These are phyloP conservation scores for Corynorhinus townsendii DNA, from an alignment of 2,113 vertebrate species.

Conservation along the genomic window DNA sequence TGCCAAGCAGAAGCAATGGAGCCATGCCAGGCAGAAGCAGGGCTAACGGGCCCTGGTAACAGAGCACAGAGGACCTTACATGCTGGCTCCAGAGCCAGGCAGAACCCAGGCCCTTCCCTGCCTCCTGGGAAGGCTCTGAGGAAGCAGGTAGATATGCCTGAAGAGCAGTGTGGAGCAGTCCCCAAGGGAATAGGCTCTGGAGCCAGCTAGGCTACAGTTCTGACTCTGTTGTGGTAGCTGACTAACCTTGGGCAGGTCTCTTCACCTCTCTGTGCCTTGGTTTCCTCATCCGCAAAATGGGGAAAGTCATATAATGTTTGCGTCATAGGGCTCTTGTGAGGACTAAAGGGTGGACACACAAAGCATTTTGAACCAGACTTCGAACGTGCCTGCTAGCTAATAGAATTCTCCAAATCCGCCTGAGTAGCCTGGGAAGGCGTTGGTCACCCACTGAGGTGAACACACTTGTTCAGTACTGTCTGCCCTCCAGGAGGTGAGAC, in stretches of 20 bases:
- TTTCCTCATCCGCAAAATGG: not conserved
- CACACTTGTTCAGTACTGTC: not conserved
- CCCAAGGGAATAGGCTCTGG: not conserved
- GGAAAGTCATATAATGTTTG: not conserved
- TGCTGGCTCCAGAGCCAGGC: not conserved
- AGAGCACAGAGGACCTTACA: not conserved
- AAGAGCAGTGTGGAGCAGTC: not conserved
- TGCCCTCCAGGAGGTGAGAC: not conserved
- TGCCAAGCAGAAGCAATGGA: not conserved
- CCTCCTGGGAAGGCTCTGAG: not conserved
- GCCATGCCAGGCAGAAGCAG: not conserved
- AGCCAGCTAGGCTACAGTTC: not conserved
- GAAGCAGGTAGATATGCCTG: not conserved
- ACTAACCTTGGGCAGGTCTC: not conserved
- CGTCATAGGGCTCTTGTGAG: not conserved
- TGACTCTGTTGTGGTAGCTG: not conserved
- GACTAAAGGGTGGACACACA: not conserved
- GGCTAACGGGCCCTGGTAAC: not conserved
- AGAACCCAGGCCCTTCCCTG: not conserved
- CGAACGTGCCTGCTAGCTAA: not conserved
- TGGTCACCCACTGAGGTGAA: not conserved
- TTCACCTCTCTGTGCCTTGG: not conserved
- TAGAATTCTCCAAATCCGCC: not conserved
- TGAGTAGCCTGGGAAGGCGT: not conserved
- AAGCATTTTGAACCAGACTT: not conserved